Percentiles rank a stretch among this genome's conserved stretches.
phyloP scores from a whole-genome alignment of 2,888 invertebrate species.

The Diloba caeruleocephala region DNA sequence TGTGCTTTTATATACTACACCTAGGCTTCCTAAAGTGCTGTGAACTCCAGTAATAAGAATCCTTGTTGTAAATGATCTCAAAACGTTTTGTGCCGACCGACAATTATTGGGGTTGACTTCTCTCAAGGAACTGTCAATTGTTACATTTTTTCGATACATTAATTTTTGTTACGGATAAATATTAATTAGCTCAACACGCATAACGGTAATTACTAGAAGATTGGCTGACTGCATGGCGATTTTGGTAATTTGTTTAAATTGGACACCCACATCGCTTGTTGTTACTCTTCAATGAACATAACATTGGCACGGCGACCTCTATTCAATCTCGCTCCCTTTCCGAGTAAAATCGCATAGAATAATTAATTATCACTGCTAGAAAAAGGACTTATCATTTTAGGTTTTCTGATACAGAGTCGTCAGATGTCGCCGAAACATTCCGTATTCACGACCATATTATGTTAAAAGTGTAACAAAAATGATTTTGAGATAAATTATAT shows the following conservation, averaged over 20 bases:
- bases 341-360: slow-evolving; percentile 65
- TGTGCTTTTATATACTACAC: slow-evolving; percentile 66
- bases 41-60: slow-evolving; percentile 64
- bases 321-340: slow-evolving; percentile 73
- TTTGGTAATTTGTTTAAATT: slow-evolving; percentile 69
- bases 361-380: slow-evolving; percentile 29
- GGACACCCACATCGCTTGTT: slow-evolving; percentile 82
- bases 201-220: slow-evolving; percentile 52
- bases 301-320: slow-evolving; percentile 86
- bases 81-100: slow-evolving; percentile 81
- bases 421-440: slow-evolving; percentile 82
- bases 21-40: slow-evolving; percentile 69
- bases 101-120: slow-evolving; percentile 84
- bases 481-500: slow-evolving; percentile 87
- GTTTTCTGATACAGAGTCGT: slow-evolving; percentile 46
- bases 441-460: slow-evolving; percentile 62
- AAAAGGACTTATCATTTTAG: slow-evolving; percentile 32
- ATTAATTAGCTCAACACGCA: slow-evolving; percentile 52
- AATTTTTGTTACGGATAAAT: slow-evolving; percentile 64
- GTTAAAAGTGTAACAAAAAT: slow-evolving; percentile 85
- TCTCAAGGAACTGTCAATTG: slow-evolving; percentile 85
- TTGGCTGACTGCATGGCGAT: slow-evolving; percentile 64
- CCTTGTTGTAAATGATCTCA: slow-evolving; percentile 69
- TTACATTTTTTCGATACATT: slow-evolving; percentile 77
- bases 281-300: slow-evolving; percentile 88